Evolutionary conservation across 2,888 invertebrate species (phyloP).

Genomic region (Luperina nickerlii): DNA sequence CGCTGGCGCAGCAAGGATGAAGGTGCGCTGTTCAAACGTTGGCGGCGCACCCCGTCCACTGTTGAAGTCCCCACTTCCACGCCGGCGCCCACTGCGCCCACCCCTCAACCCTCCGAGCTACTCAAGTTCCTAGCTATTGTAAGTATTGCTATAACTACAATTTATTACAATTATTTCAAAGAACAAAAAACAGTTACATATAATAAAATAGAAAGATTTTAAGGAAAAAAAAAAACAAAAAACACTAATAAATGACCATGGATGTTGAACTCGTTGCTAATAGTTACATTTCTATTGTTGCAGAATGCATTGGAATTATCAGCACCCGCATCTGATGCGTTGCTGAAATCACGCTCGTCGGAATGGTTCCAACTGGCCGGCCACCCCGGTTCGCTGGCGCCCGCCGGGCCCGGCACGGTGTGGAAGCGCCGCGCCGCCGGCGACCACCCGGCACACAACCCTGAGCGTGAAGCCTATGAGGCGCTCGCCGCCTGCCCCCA

Average conservation of each 20-base stretch:
- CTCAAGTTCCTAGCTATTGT: slow-evolving; percentile 95
- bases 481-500: slow-evolving; percentile 93
- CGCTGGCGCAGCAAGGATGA: slow-evolving; percentile 87
- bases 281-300: slow-evolving; percentile 79
- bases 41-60: slow-evolving; percentile 82
- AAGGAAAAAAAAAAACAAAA: not conserved
- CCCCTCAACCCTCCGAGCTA: slow-evolving; percentile 84
- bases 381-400: slow-evolving; percentile 97
- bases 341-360: slow-evolving; percentile 93
- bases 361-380: slow-evolving; percentile 98
- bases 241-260: not conserved
- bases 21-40: slow-evolving; percentile 86
- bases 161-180: not conserved
- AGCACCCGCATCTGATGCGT: slow-evolving; percentile 96
- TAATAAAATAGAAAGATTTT: not conserved
- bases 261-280: slow-evolving; percentile 39
- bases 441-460: slow-evolving; percentile 93
- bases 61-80: slow-evolving; percentile 75
- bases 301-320: slow-evolving; percentile 98
- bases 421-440: slow-evolving; percentile 96
- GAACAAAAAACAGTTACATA: not conserved
- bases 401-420: slow-evolving; percentile 97
- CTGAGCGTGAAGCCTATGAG: slow-evolving; percentile 95
- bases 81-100: slow-evolving; percentile 72
- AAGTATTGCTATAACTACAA: slow-evolving; percentile 85